Evolutionary conservation across 1,140 invertebrate species (phyloP).

Genomic region (Brachionus manjavacas): DNA sequence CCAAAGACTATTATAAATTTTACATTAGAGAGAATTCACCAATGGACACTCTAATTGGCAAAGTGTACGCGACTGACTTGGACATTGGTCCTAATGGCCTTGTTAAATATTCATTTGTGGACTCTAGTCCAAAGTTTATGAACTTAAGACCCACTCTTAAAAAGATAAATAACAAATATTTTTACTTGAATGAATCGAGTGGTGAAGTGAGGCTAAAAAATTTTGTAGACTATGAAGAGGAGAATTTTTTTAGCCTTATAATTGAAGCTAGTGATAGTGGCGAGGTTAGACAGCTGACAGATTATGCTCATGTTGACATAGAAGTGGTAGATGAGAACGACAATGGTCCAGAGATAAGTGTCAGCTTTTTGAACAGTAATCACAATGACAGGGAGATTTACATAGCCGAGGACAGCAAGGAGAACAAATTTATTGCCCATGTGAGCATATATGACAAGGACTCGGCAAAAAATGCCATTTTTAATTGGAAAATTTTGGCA

Average conservation of each 20-base stretch:
- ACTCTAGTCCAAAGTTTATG: neutral
- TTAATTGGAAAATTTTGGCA: slow-evolving; percentile 5
- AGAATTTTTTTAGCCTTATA: slow-evolving; percentile 3
- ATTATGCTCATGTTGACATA: slow-evolving; percentile 9
- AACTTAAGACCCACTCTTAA: neutral
- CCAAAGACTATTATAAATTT: slow-evolving; percentile 4
- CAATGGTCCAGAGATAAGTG: slow-evolving; percentile 31
- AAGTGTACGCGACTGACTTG: slow-evolving; percentile 6
- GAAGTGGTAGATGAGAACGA: slow-evolving; percentile 18
- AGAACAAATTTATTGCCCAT: slow-evolving; percentile 32
- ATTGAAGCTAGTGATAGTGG: slow-evolving; percentile 9
- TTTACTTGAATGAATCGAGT: slow-evolving; percentile 31
- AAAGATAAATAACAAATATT: slow-evolving; percentile 10
- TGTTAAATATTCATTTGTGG: slow-evolving; percentile 10
- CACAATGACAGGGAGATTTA: neutral
- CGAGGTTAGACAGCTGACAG: neutral
- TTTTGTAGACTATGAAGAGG: slow-evolving; percentile 6
- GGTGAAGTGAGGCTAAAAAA: slow-evolving; percentile 23
- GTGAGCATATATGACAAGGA: slow-evolving; percentile 33
- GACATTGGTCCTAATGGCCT: neutral
- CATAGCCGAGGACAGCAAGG: neutral
- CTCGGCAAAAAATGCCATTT: neutral
- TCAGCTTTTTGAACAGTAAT: slow-evolving; percentile 27
- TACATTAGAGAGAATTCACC: neutral
- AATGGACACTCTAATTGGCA: slow-evolving; percentile 22